Evolutionary conservation across 2,113 vertebrate species (phyloP).

Genomic region (Xiphophorus couchianus): DNA sequence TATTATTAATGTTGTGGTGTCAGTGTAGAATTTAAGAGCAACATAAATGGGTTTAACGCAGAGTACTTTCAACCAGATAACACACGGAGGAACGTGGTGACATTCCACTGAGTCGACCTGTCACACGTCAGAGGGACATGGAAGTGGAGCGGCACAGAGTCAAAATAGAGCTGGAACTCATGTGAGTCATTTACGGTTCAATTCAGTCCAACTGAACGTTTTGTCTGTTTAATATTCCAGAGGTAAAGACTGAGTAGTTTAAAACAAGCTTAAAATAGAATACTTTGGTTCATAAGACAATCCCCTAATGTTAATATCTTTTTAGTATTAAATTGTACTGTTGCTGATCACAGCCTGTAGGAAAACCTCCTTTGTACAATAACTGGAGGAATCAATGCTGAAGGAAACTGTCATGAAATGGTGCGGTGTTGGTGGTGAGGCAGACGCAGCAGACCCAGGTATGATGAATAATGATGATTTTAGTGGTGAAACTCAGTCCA

Average conservation of each 20-base stretch:
- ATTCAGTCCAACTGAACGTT: neutral
- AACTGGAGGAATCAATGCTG: too few species aligned
- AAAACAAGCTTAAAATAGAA: neutral
- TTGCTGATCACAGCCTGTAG: too few species aligned
- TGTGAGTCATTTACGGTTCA: slow-evolving; percentile 25
- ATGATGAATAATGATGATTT: too few species aligned
- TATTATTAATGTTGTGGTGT: slow-evolving; percentile 41
- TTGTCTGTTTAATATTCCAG: neutral
- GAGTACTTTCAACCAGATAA: slow-evolving; percentile 22
- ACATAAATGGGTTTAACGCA: neutral
- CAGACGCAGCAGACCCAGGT: too few species aligned
- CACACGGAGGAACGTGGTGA: neutral
- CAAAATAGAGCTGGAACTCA: neutral
- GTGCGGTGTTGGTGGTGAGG: too few species aligned
- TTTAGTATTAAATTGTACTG: too few species aligned
- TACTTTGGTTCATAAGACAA: neutral
- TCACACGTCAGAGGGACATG: slow-evolving; percentile 14
- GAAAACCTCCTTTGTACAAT: too few species aligned
- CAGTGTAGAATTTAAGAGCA: slow-evolving; percentile 28
- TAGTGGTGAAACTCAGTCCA: too few species aligned
- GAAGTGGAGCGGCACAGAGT: neutral
- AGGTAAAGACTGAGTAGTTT: neutral
- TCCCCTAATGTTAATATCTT: neutral
- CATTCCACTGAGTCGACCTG: neutral
- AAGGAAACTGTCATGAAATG: too few species aligned